phyloP scores from a whole-genome alignment of 2,113 vertebrate genomes.

The Prietella phreatophila region DNA sequence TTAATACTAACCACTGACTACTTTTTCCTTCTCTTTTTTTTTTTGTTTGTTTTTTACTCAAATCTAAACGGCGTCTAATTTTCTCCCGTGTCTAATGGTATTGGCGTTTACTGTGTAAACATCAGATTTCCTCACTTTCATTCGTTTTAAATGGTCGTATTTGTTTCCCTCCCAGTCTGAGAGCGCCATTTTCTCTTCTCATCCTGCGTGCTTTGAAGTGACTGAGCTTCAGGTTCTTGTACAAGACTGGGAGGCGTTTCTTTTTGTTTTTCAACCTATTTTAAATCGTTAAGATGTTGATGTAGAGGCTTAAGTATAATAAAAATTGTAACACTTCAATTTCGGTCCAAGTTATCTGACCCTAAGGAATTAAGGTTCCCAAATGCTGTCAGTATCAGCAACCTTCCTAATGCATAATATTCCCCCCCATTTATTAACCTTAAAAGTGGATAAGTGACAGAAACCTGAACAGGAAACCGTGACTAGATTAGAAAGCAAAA shows the following conservation, averaged over 20 bases:
- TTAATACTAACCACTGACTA: neutral
- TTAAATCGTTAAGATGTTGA: neutral
- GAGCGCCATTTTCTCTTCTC: conserved; percentile 51
- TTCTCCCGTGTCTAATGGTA: neutral
- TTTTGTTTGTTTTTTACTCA: no score
- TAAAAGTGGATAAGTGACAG: neutral
- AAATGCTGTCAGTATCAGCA: neutral
- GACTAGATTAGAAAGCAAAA: neutral
- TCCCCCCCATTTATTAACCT: neutral
- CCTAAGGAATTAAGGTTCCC: neutral
- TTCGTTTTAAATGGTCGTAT: conserved; percentile 27
- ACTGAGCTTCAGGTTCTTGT: neutral
- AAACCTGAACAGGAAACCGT: neutral
- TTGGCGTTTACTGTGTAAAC: neutral
- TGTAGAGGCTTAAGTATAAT: neutral
- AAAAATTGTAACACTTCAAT: no score
- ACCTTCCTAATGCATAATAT: neutral
- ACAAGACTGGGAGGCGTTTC: neutral
- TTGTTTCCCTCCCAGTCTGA: neutral
- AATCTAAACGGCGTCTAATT: neutral
- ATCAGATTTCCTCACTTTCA: neutral
- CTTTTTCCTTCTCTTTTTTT: neutral
- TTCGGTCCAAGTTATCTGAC: neutral
- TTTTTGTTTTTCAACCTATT: neutral
- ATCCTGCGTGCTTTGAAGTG: neutral